A percentile compares a stretch with the other conserved stretches of the same genome.
Conservation (phyloP, 2,113 vertebrate genomes). For the Puntigrus tetrazona region DNA sequence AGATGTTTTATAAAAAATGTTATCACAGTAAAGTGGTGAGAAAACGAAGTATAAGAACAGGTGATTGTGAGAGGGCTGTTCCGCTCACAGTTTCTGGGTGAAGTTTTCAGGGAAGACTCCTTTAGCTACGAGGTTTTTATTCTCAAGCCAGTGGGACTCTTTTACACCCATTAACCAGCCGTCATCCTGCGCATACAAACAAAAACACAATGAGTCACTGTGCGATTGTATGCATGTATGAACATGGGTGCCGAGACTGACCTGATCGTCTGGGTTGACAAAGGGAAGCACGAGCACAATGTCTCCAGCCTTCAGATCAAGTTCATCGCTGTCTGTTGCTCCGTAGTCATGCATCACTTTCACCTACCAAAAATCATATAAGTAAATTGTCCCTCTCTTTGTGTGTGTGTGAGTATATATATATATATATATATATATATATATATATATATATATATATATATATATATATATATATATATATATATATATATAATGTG, state of each 20-base stretch:
- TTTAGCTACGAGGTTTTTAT: constrained; percentile 84
- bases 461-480: too few relatives aligned
- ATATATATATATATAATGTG: too few relatives aligned
- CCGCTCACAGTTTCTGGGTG: constrained; percentile 86
- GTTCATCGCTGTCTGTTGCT: constrained; percentile 88
- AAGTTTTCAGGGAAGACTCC: constrained; percentile 98
- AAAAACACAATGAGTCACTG: neutral
- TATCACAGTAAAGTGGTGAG: constrained; percentile 48
- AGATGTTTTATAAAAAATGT: constrained; percentile 45
- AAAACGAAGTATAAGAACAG: neutral
- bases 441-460: too few relatives aligned
- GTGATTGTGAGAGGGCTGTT: neutral
- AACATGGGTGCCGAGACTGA: constrained; percentile 55
- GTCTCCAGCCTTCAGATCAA: constrained; percentile 89
- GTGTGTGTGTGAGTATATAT: too few relatives aligned
- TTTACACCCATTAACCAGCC: constrained; percentile 95
- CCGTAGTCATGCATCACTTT: constrained; percentile 91
- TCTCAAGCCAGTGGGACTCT: constrained; percentile 89
- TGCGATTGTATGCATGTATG: neutral
- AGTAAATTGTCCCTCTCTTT: neutral
- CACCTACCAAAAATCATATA: constrained; percentile 74
- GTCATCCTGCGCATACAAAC: constrained; percentile 81
- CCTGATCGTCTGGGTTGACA: constrained; percentile 92
- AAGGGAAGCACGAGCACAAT: constrained; percentile 89
- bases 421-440: too few relatives aligned